Evolutionary conservation across 1,140 invertebrate genomes (phyloP), one percentile per base, ranked within the genome.

Genomic region (Gonatopus flavifemur): DNA sequence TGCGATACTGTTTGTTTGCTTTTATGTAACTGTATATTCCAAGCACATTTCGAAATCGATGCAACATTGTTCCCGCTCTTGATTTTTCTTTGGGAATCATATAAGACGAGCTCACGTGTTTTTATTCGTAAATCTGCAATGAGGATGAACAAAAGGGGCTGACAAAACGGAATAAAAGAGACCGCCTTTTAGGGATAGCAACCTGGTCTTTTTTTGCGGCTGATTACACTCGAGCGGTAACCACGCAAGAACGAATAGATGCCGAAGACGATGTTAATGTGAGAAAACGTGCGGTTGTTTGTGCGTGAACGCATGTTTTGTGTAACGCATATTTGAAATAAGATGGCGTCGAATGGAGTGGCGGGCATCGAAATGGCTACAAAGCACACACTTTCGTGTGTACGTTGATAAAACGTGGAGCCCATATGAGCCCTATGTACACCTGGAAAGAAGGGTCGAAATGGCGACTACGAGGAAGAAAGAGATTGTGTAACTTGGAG

Each of bases 331-430:
- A n/a, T n/a, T n/a, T n/a, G n/a, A 44, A 38, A 37, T 48, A 71
- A 70, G 66, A 71, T 71, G 69, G 69, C 69, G 69, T 50, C 62
- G 52, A n/a, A n/a, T n/a, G n/a, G n/a, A n/a, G n/a, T n/a, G n/a
- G n/a, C n/a, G n/a, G n/a, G 36, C 31, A 56, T 38, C 56, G 55
- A 68, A 72, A 71, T 70, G 70, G 68, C 66, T 62, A 55, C n/a
- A n/a, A n/a, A n/a, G n/a, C n/a, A n/a, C n/a, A n/a, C 59, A 58
- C 59, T 44, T 58, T 57, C 37, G 51, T 28, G n/a, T n/a, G n/a
- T n/a, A n/a, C n/a, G 45, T 49, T 64, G 65, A 65, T 62, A 67
- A 64, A 62, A 59, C 52, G 45, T 42, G 46, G 53, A 45, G 45
- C 46, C 39, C 18, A 48, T 33, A 28, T 22, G 28, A 18, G 35